Conservation (phyloP, 2,888 invertebrate species). For the Ichneumoninae sp. region DNA sequence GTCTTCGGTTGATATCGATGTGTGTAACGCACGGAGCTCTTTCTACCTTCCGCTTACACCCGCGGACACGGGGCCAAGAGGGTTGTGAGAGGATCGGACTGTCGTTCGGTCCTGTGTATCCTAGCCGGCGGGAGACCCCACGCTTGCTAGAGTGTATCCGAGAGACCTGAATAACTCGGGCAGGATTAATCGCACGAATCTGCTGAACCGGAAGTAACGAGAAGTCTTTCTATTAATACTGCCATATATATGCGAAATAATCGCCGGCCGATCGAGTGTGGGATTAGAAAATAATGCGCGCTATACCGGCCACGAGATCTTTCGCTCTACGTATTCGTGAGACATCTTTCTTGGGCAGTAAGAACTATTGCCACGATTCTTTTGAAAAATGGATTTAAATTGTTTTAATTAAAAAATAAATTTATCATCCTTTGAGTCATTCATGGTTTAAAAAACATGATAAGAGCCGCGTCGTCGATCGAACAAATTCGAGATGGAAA, state of each 20-base stretch:
- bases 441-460: neutral
- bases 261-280: conserved; percentile 28
- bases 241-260: conserved; percentile 20
- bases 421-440: too few relatives aligned
- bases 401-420: neutral
- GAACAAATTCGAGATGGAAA: conserved; percentile 59
- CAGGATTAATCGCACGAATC: conserved; percentile 60
- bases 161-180: conserved; percentile 24
- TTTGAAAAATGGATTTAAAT: neutral
- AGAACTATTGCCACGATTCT: neutral
- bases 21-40: conserved; percentile 15
- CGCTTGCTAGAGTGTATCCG: conserved; percentile 8
- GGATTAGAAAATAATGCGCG: conserved; percentile 34
- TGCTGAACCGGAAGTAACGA: conserved; percentile 53
- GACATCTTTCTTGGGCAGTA: neutral
- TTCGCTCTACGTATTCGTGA: neutral
- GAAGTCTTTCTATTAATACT: conserved; percentile 31
- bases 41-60: conserved; percentile 1
- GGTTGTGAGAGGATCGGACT: neutral
- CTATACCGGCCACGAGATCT: neutral
- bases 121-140: neutral
- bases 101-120: neutral
- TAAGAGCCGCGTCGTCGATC: conserved; percentile 33
- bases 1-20: conserved; percentile 13
- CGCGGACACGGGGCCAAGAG: neutral